A percentile compares a stretch with the other conserved stretches of the same genome.
Conservation (phyloP, 2,797 vertebrate genomes). For the Danio choprae region DNA sequence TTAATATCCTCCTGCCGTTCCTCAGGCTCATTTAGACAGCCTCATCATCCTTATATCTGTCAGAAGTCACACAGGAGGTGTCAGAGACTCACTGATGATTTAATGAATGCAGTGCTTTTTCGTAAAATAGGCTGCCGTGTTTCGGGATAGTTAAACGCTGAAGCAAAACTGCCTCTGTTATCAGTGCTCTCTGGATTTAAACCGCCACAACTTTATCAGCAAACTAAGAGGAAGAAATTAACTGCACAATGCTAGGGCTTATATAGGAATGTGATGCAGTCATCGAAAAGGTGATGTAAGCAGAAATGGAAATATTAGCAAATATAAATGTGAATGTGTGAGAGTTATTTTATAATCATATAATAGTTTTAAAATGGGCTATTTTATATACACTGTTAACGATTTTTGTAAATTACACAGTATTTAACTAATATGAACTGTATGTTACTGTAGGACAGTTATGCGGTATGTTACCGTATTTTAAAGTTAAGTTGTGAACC, state of each 20-base stretch:
- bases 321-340: slow-evolving; percentile 3
- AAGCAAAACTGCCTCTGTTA: slow-evolving; percentile 40
- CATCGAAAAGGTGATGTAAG: slow-evolving; percentile 36
- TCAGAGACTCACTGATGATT: slow-evolving; percentile 47
- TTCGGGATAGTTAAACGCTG: slow-evolving; percentile 35
- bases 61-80: slow-evolving; percentile 43
- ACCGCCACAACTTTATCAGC: slow-evolving; percentile 32
- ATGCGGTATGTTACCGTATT: too few species aligned
- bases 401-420: too few species aligned
- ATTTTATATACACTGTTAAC: too few species aligned
- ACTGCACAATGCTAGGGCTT: not conserved
- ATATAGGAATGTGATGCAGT: not conserved
- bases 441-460: too few species aligned
- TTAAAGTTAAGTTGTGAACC: too few species aligned
- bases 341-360: not conserved
- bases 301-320: slow-evolving; percentile 34
- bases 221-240: slow-evolving; percentile 36
- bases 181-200: slow-evolving; percentile 50
- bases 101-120: slow-evolving; percentile 39
- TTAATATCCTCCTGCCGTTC: slow-evolving; percentile 40
- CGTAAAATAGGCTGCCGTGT: slow-evolving; percentile 29
- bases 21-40: slow-evolving; percentile 38
- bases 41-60: slow-evolving; percentile 43
- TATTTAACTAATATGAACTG: too few species aligned
- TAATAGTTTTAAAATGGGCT: not conserved